Percentiles rank a stretch among this genome's conserved stretches.
Conservation (phyloP, 2,888 invertebrate genomes). For the Allygus modestus region DNA sequence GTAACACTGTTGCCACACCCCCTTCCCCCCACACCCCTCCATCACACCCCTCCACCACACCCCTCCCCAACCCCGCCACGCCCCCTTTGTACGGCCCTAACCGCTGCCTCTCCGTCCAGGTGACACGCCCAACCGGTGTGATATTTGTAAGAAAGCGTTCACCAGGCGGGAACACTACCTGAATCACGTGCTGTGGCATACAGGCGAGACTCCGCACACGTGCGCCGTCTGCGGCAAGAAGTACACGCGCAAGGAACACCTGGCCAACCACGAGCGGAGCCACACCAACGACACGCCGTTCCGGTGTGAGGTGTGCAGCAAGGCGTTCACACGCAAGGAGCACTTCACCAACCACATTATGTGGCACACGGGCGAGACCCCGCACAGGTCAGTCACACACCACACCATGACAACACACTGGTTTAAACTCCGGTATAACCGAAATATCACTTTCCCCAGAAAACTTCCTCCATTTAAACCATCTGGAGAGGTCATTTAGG, state of each 20-base stretch:
- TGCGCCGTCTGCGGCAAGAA: constrained; percentile 72
- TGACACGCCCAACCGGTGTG: constrained; percentile 79
- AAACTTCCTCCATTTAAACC: no score
- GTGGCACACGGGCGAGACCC: constrained; percentile 74
- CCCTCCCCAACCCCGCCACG: no score
- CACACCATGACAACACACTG: not conserved
- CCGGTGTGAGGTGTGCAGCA: constrained; percentile 74
- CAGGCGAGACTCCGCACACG: constrained; percentile 73
- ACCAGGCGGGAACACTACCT: constrained; percentile 91
- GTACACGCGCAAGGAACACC: constrained; percentile 73
- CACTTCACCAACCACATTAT: constrained; percentile 78
- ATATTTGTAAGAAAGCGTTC: constrained; percentile 90
- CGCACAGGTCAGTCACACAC: constrained; percentile 60
- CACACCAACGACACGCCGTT: constrained; percentile 73
- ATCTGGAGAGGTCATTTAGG: no score
- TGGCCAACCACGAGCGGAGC: constrained; percentile 72
- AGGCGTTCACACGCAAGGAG: constrained; percentile 92
- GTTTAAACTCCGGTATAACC: no score
- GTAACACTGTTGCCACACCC: no score
- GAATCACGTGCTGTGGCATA: constrained; percentile 90
- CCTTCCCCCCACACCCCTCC: no score
- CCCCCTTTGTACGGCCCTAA: no score
- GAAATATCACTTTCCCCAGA: no score
- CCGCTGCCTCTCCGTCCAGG: constrained; percentile 64
- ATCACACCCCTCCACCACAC: no score